These are phyloP conservation scores for Flabesymbios commensalis DNA, from an alignment of 2,888 invertebrate species.

Conservation along the genomic window DNA sequence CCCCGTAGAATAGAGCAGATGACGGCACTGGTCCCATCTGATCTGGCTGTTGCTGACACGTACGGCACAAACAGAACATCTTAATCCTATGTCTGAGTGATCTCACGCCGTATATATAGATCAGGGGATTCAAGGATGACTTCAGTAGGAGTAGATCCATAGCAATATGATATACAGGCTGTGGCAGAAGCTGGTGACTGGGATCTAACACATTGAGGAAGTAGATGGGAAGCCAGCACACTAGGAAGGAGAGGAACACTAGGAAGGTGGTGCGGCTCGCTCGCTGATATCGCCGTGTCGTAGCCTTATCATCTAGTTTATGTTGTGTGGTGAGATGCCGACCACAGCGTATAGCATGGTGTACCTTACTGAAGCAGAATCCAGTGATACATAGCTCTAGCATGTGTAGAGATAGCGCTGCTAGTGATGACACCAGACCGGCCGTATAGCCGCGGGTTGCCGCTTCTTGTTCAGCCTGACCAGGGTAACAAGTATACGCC, in stretches of 20 bases:
- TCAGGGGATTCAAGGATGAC: slow-evolving; percentile 31
- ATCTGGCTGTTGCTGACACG: too few species aligned
- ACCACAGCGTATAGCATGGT: slow-evolving; percentile 26
- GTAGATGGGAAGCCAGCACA: slow-evolving; percentile 32
- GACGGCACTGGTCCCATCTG: too few species aligned
- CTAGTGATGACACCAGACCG: too few species aligned
- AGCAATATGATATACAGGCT: slow-evolving; percentile 16
- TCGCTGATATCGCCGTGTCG: slow-evolving; percentile 11
- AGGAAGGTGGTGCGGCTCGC: slow-evolving; percentile 16
- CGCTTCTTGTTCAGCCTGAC: too few species aligned
- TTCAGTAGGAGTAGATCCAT: slow-evolving; percentile 33
- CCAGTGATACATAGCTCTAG: slow-evolving; percentile 17
- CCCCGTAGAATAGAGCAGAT: too few species aligned
- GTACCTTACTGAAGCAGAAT: slow-evolving; percentile 21
- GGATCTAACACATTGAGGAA: slow-evolving; percentile 28
- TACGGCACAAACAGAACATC: slow-evolving; percentile 18
- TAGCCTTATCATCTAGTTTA: slow-evolving; percentile 1
- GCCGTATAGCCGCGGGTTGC: too few species aligned
- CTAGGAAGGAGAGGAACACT: slow-evolving; percentile 18
- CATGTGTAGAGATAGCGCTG: slow-evolving; percentile 21
- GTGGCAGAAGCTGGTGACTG: slow-evolving; percentile 11
- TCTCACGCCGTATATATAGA: slow-evolving; percentile 29
- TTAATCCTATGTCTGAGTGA: slow-evolving; percentile 29
- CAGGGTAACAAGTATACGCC: slow-evolving; percentile 3
- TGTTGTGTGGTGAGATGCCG: not conserved